Evolutionary conservation across 2,113 vertebrate genomes (phyloP).

Genomic region (Nipponia nippon): DNA sequence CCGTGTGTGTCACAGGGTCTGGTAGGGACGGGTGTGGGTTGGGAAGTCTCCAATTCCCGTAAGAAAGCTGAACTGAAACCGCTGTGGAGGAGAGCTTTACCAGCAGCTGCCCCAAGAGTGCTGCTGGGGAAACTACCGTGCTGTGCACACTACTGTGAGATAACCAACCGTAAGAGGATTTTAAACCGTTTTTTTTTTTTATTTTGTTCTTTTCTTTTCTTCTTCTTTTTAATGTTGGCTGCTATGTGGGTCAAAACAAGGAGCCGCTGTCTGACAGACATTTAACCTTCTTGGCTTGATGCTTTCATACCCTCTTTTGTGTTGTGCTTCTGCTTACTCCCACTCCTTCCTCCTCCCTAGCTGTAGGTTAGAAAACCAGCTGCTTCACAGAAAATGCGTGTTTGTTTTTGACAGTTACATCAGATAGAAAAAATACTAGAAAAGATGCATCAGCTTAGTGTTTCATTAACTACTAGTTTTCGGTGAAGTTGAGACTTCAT

Average conservation of each 20-base stretch:
- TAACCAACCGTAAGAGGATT: not conserved
- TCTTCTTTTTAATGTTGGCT: not conserved
- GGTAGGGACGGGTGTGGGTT: not conserved
- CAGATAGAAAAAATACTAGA: not conserved
- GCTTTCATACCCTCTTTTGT: not conserved
- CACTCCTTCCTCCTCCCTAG: conserved; percentile 40
- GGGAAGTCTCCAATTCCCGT: not conserved
- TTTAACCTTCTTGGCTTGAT: not conserved
- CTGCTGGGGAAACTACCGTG: not conserved
- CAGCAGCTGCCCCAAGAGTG: not conserved
- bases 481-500: not conserved
- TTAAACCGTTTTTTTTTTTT: not conserved
- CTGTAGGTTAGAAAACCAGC: conserved; percentile 2
- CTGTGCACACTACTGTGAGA: not conserved
- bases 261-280: not conserved
- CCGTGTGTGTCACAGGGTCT: not conserved
- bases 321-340: conserved; percentile 38
- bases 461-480: not conserved
- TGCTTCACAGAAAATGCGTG: not conserved
- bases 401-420: not conserved
- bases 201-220: not conserved
- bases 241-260: not conserved
- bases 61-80: conserved; percentile 57
- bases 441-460: not conserved
- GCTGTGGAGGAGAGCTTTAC: not conserved